Conservation (phyloP, 2,113 vertebrate genomes). For the Lamprologus ornatipinnis region DNA sequence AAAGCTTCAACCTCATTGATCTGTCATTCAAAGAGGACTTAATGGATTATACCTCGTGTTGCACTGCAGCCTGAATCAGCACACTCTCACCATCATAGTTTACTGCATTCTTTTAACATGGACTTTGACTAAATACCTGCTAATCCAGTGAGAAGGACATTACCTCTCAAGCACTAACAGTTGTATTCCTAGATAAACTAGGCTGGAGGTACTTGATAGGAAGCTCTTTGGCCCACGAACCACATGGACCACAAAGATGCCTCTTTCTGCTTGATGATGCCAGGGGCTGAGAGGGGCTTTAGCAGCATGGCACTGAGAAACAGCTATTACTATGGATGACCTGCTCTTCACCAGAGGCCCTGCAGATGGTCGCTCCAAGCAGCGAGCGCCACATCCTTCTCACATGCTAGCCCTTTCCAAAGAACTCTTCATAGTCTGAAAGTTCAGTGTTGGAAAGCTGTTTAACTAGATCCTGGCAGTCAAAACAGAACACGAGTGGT, state of each 20-base stretch:
- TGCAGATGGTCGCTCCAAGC: not conserved
- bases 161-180: not conserved
- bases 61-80: not conserved
- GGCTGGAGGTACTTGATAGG: not conserved
- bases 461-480: not conserved
- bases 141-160: not conserved
- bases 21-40: not conserved
- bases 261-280: not conserved
- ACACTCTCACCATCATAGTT: not conserved
- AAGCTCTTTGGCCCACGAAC: not conserved
- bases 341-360: not conserved
- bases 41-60: not conserved
- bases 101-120: not conserved
- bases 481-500: not conserved
- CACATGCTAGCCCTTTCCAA: not conserved
- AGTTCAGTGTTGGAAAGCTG: not conserved
- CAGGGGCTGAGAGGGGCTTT: not conserved
- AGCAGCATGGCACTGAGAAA: not conserved
- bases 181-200: not conserved
- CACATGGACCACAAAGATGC: not conserved
- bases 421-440: not conserved
- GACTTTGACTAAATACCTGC: not conserved
- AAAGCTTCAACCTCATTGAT: not conserved
- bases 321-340: conserved; percentile 15
- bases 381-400: not conserved